Percentiles rank a stretch among this genome's conserved stretches.
These are phyloP conservation scores for Biston stratarius DNA, from an alignment of 2,888 invertebrate genomes.

Conservation along the genomic window DNA sequence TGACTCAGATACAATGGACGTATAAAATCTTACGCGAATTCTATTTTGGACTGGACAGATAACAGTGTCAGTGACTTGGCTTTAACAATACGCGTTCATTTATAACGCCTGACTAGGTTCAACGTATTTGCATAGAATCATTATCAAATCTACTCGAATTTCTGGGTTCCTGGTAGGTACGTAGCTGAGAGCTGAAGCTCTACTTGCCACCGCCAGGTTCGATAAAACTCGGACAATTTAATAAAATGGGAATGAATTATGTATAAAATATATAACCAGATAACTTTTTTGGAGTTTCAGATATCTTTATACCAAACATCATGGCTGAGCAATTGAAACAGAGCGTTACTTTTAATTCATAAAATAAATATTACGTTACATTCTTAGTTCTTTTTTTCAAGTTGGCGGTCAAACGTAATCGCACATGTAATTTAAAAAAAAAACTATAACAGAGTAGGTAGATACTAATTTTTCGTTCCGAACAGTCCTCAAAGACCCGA, in stretches of 20 bases:
- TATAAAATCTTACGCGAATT: slow-evolving; percentile 55
- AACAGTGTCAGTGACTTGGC: slow-evolving; percentile 59
- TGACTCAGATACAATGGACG: slow-evolving; percentile 52
- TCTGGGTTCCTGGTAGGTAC: slow-evolving; percentile 40
- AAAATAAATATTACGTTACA: too few species aligned
- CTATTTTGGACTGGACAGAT: slow-evolving; percentile 58
- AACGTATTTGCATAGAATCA: slow-evolving; percentile 37
- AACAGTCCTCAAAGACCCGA: too few species aligned
- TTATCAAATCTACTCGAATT: slow-evolving; percentile 30
- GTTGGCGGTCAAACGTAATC: too few species aligned
- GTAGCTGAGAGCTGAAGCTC: slow-evolving; percentile 29
- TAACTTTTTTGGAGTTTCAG: too few species aligned
- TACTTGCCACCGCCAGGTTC: background rate
- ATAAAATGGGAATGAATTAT: background rate
- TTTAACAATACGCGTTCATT: slow-evolving; percentile 25
- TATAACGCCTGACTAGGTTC: slow-evolving; percentile 34
- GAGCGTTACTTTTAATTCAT: too few species aligned
- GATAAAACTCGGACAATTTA: too few species aligned
- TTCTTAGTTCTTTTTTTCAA: too few species aligned
- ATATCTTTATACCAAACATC: too few species aligned
- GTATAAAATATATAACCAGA: too few species aligned
- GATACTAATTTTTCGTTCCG: too few species aligned
- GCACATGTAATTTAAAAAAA: background rate
- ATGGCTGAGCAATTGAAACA: too few species aligned
- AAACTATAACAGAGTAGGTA: background rate